phyloP scores from a whole-genome alignment of 2,113 vertebrate species.

The Rhabdomys dilectus region DNA sequence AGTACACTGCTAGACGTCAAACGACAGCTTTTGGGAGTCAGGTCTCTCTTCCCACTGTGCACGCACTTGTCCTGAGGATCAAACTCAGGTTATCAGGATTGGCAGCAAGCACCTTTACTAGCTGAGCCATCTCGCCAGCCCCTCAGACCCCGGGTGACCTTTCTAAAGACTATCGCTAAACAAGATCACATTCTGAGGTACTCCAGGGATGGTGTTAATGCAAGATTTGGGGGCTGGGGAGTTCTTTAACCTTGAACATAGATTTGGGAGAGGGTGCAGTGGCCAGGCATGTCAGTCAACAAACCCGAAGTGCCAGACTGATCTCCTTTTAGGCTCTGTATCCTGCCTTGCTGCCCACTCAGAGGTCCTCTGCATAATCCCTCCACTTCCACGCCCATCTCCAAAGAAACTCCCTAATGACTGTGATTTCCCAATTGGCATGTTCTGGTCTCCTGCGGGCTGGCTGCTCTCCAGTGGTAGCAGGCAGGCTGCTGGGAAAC shows the following conservation, averaged over 20 bases:
- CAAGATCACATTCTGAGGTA: not conserved
- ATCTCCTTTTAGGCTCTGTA: not conserved
- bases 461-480: slow-evolving; percentile 38
- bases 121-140: not conserved
- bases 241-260: fast-evolving
- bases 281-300: not conserved
- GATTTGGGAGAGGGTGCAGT: not conserved
- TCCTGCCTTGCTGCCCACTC: no score
- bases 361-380: not conserved
- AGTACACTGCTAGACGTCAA: no score
- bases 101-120: not conserved
- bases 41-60: not conserved
- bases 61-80: not conserved
- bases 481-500: not conserved
- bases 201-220: not conserved
- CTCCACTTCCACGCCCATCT: not conserved
- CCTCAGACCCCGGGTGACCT: not conserved
- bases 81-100: not conserved
- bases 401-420: slow-evolving; percentile 48
- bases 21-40: not conserved
- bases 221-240: no score
- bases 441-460: not conserved
- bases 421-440: slow-evolving; percentile 59
- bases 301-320: not conserved
- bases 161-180: not conserved